Conservation (phyloP, 2,113 vertebrate genomes). For the Gavia stellata region DNA sequence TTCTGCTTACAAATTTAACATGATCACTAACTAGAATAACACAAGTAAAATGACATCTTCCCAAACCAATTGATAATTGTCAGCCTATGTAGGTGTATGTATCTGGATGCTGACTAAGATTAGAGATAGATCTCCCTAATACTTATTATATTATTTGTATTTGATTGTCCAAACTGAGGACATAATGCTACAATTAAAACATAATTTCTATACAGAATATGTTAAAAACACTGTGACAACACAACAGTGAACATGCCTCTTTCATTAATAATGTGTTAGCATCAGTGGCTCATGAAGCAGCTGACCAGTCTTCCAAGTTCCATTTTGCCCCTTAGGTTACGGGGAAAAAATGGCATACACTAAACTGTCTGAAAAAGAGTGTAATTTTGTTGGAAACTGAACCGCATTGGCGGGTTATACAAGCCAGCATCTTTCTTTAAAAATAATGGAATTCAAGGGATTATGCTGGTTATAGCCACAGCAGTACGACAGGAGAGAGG, state of each 20-base stretch:
- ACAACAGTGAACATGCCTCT: not conserved
- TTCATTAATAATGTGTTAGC: not conserved
- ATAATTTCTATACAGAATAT: not conserved
- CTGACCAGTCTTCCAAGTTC: not conserved
- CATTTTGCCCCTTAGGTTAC: not conserved
- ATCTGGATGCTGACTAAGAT: not conserved
- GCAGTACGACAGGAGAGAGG: not conserved
- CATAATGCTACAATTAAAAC: not conserved
- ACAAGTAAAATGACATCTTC: not conserved
- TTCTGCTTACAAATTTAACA: not conserved
- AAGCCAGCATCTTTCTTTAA: not conserved
- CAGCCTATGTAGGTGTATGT: not conserved
- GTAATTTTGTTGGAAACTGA: not conserved
- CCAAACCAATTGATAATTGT: not conserved
- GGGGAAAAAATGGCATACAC: not conserved
- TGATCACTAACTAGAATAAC: not conserved
- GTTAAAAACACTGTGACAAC: not conserved
- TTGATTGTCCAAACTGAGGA: not conserved
- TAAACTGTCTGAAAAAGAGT: not conserved
- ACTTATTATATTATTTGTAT: not conserved
- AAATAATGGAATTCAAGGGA: not conserved
- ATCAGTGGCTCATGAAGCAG: not conserved
- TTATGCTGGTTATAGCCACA: not conserved
- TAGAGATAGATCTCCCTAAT: not conserved
- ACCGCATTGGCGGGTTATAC: not conserved